Percentiles rank a stretch among this genome's conserved stretches.
phyloP scores from a whole-genome alignment of 2,113 vertebrate genomes.

The Tauraco erythrolophus region DNA sequence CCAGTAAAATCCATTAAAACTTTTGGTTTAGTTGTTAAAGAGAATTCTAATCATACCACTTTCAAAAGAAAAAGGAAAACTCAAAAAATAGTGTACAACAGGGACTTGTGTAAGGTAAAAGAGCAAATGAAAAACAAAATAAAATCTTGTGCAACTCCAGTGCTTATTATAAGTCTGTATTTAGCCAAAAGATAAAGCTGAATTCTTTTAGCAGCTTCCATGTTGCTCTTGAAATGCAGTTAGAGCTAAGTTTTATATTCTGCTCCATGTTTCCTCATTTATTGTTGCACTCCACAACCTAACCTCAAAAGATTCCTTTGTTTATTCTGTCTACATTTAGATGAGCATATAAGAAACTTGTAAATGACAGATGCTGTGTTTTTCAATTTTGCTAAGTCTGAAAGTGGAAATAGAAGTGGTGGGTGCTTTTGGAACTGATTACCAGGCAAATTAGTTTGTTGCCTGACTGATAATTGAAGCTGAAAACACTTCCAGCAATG shows the following conservation, averaged over 20 bases:
- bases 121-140: not conserved
- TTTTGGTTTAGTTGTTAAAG: not conserved
- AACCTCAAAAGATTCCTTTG: not conserved
- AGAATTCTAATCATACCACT: not conserved
- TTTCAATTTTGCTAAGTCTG: not conserved
- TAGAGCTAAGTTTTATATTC: not conserved
- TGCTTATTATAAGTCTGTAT: not conserved
- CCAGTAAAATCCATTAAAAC: not conserved
- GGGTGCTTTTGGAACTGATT: not conserved
- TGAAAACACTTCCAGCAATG: not conserved
- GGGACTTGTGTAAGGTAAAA: not conserved
- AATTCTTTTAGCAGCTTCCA: not conserved
- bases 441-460: not conserved
- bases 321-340: not conserved
- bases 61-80: not conserved
- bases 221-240: not conserved
- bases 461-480: not conserved
- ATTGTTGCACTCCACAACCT: not conserved
- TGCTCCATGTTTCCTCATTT: not conserved
- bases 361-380: not conserved
- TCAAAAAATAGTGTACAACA: not conserved
- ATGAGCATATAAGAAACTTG: not conserved
- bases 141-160: not conserved
- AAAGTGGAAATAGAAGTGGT: not conserved
- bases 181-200: not conserved